Evolutionary conservation across 2,113 vertebrate species (phyloP).

Genomic region (Zosterops pallidus): DNA sequence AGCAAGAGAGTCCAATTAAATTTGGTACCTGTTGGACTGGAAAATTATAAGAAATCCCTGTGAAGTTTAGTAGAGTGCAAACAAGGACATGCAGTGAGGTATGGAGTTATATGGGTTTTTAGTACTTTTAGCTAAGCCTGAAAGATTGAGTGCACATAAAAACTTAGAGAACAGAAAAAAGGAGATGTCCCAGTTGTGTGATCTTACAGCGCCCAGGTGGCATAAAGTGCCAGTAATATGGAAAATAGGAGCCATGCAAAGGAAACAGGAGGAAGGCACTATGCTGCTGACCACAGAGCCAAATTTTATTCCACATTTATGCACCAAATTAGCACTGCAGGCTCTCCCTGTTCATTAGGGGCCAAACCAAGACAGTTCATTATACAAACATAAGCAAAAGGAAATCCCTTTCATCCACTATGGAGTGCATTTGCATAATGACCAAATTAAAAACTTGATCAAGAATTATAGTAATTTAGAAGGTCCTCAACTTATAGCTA

Average conservation of each 20-base stretch:
- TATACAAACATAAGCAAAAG: background rate
- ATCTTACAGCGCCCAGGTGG: background rate
- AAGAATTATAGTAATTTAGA: background rate
- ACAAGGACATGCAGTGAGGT: background rate
- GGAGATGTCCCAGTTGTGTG: background rate
- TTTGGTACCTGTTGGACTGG: background rate
- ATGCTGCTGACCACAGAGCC: background rate
- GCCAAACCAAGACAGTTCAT: background rate
- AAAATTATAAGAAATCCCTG: background rate
- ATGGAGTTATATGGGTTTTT: background rate
- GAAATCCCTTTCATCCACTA: background rate
- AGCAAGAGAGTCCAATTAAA: background rate
- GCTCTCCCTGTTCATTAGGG: background rate
- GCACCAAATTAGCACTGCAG: background rate
- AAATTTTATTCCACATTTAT: background rate
- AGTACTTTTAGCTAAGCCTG: background rate
- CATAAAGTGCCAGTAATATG: background rate
- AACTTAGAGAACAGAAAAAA: background rate
- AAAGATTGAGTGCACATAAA: background rate
- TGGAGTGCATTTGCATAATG: rapidly evolving
- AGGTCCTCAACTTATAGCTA: background rate
- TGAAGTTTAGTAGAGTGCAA: background rate
- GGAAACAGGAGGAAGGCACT: background rate
- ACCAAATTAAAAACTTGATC: background rate
- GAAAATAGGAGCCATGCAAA: background rate